These are phyloP conservation scores for Ennomos quercinarius DNA, from an alignment of 2,888 invertebrate genomes.

Conservation along the genomic window DNA sequence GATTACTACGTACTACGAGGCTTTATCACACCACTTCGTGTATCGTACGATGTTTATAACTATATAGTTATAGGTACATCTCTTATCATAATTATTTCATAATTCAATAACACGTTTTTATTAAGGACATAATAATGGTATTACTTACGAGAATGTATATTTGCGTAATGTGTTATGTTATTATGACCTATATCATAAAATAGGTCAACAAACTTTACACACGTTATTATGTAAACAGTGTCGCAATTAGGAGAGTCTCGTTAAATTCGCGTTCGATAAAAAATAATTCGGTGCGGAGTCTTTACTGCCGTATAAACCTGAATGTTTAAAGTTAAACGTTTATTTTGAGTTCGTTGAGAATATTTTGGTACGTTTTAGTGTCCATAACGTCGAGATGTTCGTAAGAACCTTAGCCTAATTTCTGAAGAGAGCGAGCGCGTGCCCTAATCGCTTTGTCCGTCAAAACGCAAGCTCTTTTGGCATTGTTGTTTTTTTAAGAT, in stretches of 20 bases:
- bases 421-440: conserved; percentile 35
- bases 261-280: conserved; percentile 38
- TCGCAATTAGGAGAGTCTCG: conserved; percentile 33
- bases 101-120: no score
- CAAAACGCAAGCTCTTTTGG: no score
- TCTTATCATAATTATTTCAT: no score
- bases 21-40: no score
- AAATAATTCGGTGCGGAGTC: conserved; percentile 37
- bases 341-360: conserved; percentile 53
- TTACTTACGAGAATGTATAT: neutral
- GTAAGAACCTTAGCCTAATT: conserved; percentile 63
- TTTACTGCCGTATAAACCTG: conserved; percentile 56
- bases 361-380: conserved; percentile 63
- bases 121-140: no score
- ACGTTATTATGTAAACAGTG: conserved; percentile 39
- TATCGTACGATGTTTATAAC: no score
- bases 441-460: conserved; percentile 35
- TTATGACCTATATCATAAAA: conserved; percentile 39
- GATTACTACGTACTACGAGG: no score
- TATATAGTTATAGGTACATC: no score
- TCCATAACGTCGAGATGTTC: conserved; percentile 59
- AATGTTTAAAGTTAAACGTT: conserved; percentile 58
- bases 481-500: no score
- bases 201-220: conserved; percentile 39
- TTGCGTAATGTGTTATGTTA: conserved; percentile 1